Conservation (phyloP, 1,140 invertebrate genomes). For the Atopsyche davidsoni region DNA sequence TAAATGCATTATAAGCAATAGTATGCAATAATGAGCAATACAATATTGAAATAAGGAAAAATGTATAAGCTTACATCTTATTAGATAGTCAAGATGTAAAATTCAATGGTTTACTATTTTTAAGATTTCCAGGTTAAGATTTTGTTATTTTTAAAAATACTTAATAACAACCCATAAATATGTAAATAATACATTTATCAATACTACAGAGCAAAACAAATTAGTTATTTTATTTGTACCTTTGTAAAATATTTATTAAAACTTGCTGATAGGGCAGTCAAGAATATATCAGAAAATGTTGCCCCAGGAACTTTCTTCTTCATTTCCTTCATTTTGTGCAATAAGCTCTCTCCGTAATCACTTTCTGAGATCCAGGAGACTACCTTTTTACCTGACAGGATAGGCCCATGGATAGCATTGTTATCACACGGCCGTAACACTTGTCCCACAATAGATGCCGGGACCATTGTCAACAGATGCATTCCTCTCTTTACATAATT, state of each 20-base stretch:
- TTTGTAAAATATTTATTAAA: constrained; percentile 38
- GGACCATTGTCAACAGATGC: background rate
- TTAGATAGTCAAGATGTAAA: too few species aligned
- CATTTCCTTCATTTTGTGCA: constrained; percentile 38
- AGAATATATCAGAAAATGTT: constrained; percentile 41
- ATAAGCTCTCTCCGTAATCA: constrained; percentile 35
- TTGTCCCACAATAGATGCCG: constrained; percentile 33
- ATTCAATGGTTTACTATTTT: too few species aligned
- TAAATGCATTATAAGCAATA: too few species aligned
- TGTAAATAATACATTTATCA: constrained; percentile 9
- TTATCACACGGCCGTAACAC: constrained; percentile 38
- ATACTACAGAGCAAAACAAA: background rate
- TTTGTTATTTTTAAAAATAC: background rate
- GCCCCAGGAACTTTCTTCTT: constrained; percentile 33
- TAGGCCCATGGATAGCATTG: constrained; percentile 38
- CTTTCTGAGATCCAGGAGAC: constrained; percentile 37
- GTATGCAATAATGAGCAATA: too few species aligned
- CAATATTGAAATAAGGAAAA: too few species aligned
- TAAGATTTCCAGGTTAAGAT: too few species aligned
- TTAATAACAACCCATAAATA: background rate
- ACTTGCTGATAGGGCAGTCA: constrained; percentile 37
- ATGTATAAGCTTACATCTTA: too few species aligned
- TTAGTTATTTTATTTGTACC: constrained; percentile 31
- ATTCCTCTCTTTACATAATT: background rate
- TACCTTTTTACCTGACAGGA: constrained; percentile 36